Conservation (phyloP, 2,113 vertebrate species). For the Tapirus terrestris region DNA sequence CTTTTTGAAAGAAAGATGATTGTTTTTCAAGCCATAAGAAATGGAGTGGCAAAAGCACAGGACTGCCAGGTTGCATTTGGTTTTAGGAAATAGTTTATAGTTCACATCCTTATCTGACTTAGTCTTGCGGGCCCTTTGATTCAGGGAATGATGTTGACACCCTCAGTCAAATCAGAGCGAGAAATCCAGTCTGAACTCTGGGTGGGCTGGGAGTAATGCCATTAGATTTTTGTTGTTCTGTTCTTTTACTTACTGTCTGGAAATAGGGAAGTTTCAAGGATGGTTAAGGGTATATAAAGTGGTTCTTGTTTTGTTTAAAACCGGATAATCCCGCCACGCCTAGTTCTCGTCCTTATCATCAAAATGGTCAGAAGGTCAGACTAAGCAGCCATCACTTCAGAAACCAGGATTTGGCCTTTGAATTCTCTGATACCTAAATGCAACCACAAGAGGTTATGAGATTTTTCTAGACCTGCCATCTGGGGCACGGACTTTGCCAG, state of each 20-base stretch:
- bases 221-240: background rate
- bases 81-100: conserved; percentile 42
- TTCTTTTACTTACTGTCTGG: background rate
- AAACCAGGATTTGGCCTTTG: conserved; percentile 43
- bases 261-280: conserved; percentile 46
- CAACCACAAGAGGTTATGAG: conserved; percentile 18
- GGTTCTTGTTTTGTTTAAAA: conserved; percentile 54
- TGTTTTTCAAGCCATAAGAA: background rate
- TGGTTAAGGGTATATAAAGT: background rate
- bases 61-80: background rate
- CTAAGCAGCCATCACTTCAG: conserved; percentile 24
- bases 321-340: background rate
- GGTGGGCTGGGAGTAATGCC: background rate
- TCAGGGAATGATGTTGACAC: background rate
- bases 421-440: background rate
- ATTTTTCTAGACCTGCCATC: conserved; percentile 33
- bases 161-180: background rate
- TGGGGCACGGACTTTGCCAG: conserved; percentile 1
- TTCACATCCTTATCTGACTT: conserved; percentile 37
- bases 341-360: background rate
- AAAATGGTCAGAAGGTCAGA: conserved; percentile 14
- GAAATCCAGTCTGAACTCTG: background rate
- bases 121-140: background rate
- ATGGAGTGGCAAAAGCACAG: background rate
- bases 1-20: background rate